phyloP scores from a whole-genome alignment of 2,113 vertebrate genomes.

The Rhodinocichla rosea region DNA sequence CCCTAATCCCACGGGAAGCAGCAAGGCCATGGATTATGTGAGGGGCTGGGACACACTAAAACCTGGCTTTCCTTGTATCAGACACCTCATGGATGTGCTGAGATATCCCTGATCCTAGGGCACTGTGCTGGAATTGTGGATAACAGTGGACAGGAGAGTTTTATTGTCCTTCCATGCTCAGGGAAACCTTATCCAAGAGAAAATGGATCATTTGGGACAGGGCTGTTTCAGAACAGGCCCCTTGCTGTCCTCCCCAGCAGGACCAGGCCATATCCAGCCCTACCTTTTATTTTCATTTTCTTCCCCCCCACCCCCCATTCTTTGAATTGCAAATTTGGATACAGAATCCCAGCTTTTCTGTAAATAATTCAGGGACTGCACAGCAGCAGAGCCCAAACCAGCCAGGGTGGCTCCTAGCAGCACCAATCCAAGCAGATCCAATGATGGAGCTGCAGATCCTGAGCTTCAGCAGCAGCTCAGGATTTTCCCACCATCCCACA shows the following conservation, averaged over 20 bases:
- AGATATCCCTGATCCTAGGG: neutral
- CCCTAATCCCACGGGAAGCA: slow-evolving; percentile 4
- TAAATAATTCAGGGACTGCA: slow-evolving; percentile 67
- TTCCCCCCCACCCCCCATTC: neutral
- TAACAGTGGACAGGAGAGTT: neutral
- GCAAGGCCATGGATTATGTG: neutral
- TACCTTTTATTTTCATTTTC: neutral
- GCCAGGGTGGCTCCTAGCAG: neutral
- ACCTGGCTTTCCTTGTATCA: neutral
- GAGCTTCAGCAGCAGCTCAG: neutral
- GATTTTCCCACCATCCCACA: neutral
- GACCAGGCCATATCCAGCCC: neutral
- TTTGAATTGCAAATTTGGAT: slow-evolving; percentile 60
- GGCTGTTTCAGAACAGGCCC: neutral
- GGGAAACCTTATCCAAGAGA: neutral
- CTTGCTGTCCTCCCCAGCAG: neutral
- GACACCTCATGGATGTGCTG: neutral
- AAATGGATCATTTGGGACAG: neutral
- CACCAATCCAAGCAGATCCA: neutral
- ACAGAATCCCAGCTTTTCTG: slow-evolving; percentile 51
- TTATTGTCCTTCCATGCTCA: neutral
- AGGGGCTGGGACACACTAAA: neutral
- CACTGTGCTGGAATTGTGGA: neutral
- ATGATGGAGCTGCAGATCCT: neutral
- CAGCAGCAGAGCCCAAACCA: neutral